Evolutionary conservation across 2,113 vertebrate species (phyloP).

Genomic region (Anarhynchus alexandrinus): DNA sequence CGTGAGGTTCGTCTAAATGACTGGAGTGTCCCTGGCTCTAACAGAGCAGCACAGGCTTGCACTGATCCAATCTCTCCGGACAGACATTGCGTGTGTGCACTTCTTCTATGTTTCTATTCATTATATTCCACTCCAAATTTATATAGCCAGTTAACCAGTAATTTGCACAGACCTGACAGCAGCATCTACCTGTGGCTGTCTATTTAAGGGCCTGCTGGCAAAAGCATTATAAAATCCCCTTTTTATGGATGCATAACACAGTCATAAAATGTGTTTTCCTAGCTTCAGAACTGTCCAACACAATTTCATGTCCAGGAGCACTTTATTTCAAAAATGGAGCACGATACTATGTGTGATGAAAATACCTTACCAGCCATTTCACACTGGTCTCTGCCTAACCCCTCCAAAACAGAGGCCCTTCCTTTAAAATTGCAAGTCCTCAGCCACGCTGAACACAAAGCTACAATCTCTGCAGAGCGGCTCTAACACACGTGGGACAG

Average conservation of each 20-base stretch:
- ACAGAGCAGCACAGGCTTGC: neutral
- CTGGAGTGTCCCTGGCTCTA: neutral
- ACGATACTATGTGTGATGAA: neutral
- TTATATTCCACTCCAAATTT: neutral
- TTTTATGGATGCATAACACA: conserved; percentile 12
- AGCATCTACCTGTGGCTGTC: neutral
- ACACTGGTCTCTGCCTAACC: neutral
- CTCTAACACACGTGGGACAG: accelerated
- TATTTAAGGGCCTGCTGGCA: neutral
- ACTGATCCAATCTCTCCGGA: neutral
- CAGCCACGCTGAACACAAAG: neutral
- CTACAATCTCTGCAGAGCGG: neutral
- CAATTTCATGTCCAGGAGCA: neutral
- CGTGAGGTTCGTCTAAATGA: neutral
- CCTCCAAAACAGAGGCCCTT: neutral
- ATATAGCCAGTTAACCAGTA: conserved; percentile 9
- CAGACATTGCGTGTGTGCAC: neutral
- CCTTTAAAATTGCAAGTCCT: neutral
- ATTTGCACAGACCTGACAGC: neutral
- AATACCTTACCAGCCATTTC: neutral
- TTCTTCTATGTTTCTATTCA: neutral
- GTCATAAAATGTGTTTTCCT: conserved; percentile 4
- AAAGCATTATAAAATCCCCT: neutral
- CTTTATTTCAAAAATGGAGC: neutral
- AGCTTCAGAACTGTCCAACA: neutral